Conservation (phyloP, 2,888 invertebrate species). For the Agriotes lineatus region DNA sequence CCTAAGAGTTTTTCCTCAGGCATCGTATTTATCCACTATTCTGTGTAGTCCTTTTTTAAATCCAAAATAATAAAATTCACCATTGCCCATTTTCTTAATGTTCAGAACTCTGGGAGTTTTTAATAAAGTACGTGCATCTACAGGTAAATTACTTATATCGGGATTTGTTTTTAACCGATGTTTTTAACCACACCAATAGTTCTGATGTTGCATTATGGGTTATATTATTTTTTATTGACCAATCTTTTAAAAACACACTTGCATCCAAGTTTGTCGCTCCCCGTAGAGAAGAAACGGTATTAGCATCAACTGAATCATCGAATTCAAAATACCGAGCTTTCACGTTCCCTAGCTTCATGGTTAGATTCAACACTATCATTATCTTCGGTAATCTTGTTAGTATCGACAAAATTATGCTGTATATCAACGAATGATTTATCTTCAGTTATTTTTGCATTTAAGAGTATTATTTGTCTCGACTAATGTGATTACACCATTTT, state of each 20-base stretch:
- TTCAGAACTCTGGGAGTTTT: neutral
- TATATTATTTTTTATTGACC: neutral
- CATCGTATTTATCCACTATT: neutral
- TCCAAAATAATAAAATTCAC: constrained; percentile 1
- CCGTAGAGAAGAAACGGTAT: neutral
- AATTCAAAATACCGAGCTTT: neutral
- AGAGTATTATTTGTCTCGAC: neutral
- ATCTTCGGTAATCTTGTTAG: neutral
- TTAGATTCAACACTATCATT: neutral
- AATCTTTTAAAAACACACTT: neutral
- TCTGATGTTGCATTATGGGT: neutral
- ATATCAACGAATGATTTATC: neutral
- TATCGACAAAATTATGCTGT: neutral
- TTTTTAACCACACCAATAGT: neutral
- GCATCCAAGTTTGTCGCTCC: neutral
- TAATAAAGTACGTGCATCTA: neutral
- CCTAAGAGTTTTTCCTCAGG: neutral
- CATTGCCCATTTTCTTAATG: neutral
- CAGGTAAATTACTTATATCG: neutral
- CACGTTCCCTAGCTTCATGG: neutral
- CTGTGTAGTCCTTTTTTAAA: neutral
- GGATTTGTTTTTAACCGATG: no score
- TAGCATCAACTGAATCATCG: neutral
- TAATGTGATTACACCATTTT: neutral
- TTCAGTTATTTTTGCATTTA: neutral